These are phyloP conservation scores for Aplidium turbinatum DNA, from an alignment of 23 tunicate genomes.

Conservation along the genomic window DNA sequence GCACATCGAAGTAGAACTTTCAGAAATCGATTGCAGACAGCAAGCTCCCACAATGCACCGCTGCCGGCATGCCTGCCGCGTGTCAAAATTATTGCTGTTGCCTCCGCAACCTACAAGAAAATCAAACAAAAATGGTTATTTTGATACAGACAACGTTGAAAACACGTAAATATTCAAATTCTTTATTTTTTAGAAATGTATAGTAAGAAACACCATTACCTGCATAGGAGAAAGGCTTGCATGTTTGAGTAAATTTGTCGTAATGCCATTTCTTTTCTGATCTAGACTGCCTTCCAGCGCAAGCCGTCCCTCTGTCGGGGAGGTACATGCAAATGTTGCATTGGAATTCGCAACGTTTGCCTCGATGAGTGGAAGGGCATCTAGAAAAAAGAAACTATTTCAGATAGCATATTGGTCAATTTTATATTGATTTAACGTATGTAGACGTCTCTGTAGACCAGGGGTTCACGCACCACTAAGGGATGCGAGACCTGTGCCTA, in stretches of 20 bases:
- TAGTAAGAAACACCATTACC: constrained; percentile 58
- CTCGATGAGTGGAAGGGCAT: constrained; percentile 62
- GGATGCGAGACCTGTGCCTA: too few species aligned
- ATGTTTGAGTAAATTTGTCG: constrained; percentile 63
- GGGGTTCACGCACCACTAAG: too few species aligned
- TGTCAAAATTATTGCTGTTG: constrained; percentile 58
- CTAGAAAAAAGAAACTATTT: constrained; percentile 22
- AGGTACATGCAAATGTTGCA: constrained; percentile 61
- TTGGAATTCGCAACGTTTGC: constrained; percentile 50
- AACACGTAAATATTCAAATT: too few species aligned
- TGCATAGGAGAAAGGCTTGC: constrained; percentile 48
- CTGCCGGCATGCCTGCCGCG: constrained; percentile 72
- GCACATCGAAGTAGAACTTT: constrained; percentile 11
- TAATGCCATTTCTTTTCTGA: constrained; percentile 54
- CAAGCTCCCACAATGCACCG: constrained; percentile 77
- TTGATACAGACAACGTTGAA: neutral
- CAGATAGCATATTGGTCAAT: too few species aligned
- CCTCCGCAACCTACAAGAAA: constrained; percentile 75
- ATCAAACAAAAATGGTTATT: neutral
- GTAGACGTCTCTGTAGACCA: too few species aligned
- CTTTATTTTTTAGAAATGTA: too few species aligned
- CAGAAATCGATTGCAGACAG: constrained; percentile 37
- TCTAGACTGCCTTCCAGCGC: constrained; percentile 12
- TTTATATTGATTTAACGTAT: too few species aligned
- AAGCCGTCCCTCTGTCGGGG: constrained; percentile 38